Base-by-base conservation (phyloP, 2,888 invertebrate species). In the Hirtodrosophila alboralis region DNA sequence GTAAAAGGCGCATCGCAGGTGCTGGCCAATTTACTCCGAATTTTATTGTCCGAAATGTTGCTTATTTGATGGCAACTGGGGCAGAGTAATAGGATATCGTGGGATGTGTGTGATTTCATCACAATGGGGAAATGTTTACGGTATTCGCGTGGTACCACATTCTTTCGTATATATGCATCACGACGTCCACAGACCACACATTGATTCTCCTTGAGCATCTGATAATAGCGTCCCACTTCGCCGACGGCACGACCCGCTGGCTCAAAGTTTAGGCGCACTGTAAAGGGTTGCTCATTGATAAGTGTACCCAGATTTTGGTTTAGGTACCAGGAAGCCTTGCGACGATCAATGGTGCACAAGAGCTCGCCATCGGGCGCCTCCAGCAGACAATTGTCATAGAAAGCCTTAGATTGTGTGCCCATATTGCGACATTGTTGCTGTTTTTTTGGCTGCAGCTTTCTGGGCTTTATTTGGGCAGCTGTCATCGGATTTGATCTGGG, bases 131-230 rank as follows among this genome's bases (percentile, higher is more conserved):
- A 95, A 70, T 93, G 93, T 90, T 93, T 95, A 65, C 95, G 92
- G 85, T 96, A 96, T 89, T 96, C 96, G 53, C 94, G 92, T 0
- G 96, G 96, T 26, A 96, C 94, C n/a, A 96, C 93, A 75, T 95
- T 95, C 90, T 96, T 96, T 13, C 95, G 91, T 49, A 95, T 93
- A 80, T 94, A 95, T 0, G 93, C 93, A 69, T 95, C 93, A 0
- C 90, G 89, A 5, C 90, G 87, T 0, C 96, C 96, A 87, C 96
- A 96, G 0, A 96, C 96, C 1, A 96, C 96, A 87, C 96, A 96
- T 34, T 92, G 92, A 89, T 96, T 96, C 63, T 93, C 92, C 84
- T 96, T 95, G 2, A 92, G 91, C 44, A 92, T 92, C 61, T 93
- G 92, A 87, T 96, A 96, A 90, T 94, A 96, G 37, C 92, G 91